A percentile compares a stretch with the other conserved stretches of the same genome.
phyloP scores from a whole-genome alignment of 2,888 invertebrate genomes.

The Orthonevra nobilis region DNA sequence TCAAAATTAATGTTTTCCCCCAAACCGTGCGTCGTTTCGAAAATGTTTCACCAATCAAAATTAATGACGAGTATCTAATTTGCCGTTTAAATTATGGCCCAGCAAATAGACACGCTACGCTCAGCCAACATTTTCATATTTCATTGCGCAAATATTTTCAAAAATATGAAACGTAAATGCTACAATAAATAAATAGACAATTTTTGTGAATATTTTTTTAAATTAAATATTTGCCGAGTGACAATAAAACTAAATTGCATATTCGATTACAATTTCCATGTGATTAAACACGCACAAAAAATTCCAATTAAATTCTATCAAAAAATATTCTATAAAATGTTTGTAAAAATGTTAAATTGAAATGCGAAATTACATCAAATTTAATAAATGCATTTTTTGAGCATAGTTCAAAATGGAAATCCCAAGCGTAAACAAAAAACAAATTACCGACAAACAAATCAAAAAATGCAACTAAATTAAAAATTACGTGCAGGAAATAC shows the following conservation, averaged over 20 bases:
- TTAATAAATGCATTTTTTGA: no score
- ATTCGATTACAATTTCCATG: conserved; percentile 55
- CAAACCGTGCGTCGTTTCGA: conserved; percentile 5
- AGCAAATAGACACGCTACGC: background rate
- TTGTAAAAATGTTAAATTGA: conserved; percentile 13
- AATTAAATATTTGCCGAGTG: conserved; percentile 34
- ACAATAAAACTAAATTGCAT: conserved; percentile 20
- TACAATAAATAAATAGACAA: no score
- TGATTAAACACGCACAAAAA: conserved; percentile 48
- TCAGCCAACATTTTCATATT: background rate
- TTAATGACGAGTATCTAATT: conserved; percentile 34
- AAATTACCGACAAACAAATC: conserved; percentile 43
- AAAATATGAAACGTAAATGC: no score
- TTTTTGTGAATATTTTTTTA: background rate
- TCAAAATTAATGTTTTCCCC: background rate
- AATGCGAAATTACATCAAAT: conserved; percentile 27
- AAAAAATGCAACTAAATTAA: conserved; percentile 14
- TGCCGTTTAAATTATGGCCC: conserved; percentile 18
- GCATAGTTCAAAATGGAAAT: conserved; percentile 8
- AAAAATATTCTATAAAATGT: background rate
- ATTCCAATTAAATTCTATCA: conserved; percentile 26
- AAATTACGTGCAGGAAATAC: conserved; percentile 12
- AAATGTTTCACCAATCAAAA: conserved; percentile 25
- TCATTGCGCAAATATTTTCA: no score
- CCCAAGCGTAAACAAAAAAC: conserved; percentile 40